phyloP scores from a whole-genome alignment of 2,113 vertebrate genomes.

The Misgurnus anguillicaudatus region DNA sequence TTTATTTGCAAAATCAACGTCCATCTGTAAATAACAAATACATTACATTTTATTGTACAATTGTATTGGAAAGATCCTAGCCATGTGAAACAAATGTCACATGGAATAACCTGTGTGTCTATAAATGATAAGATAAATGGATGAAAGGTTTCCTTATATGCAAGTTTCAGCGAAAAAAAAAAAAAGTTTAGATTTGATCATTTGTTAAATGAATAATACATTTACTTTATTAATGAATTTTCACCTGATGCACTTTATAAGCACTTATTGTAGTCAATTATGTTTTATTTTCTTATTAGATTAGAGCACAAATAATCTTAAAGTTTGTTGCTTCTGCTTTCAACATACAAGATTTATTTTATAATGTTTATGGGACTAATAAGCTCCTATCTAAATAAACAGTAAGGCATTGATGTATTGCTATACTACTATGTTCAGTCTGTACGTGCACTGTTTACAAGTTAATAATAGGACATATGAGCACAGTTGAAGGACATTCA shows the following conservation, averaged over 20 bases:
- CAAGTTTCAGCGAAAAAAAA: not conserved
- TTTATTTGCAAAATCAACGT: not conserved
- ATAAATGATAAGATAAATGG: not conserved
- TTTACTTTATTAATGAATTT: not conserved
- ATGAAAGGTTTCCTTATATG: not conserved
- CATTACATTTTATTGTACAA: no score
- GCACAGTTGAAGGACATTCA: not conserved
- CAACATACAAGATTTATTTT: not conserved
- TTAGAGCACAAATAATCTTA: not conserved
- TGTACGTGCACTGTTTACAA: not conserved
- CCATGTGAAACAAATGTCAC: conserved; percentile 11
- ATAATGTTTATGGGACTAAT: not conserved
- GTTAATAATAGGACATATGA: not conserved
- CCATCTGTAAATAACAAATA: not conserved
- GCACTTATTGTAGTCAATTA: not conserved
- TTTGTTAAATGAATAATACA: not conserved
- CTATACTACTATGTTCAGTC: not conserved
- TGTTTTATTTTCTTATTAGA: not conserved
- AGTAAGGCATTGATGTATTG: not conserved
- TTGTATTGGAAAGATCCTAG: no score
- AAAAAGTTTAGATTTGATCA: not conserved
- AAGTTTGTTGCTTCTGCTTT: not conserved
- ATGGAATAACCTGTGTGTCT: not conserved
- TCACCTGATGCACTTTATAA: not conserved
- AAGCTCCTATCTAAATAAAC: not conserved